Percentiles rank a stretch among this genome's conserved stretches.
Conservation (phyloP, 2,888 invertebrate species). For the Acrobasis consociella region DNA sequence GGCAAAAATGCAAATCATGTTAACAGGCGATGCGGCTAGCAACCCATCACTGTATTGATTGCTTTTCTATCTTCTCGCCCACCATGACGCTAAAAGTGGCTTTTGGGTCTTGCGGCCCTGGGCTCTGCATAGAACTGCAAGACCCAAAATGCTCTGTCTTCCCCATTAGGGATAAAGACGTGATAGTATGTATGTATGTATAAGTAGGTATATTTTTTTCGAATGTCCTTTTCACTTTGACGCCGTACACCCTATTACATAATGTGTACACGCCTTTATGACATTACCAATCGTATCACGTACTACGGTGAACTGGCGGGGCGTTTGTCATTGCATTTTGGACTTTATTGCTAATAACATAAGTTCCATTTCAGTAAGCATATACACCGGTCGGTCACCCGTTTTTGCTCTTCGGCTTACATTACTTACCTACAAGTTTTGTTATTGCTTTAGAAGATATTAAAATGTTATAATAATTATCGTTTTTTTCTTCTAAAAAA, state of each 20-base stretch:
- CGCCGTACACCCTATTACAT: neutral
- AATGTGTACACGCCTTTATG: constrained; percentile 1
- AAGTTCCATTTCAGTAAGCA: neutral
- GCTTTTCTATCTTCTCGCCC: too few species aligned
- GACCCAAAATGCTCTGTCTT: too few species aligned
- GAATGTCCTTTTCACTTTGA: neutral
- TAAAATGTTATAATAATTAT: neutral
- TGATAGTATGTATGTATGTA: too few species aligned
- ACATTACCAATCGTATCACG: neutral
- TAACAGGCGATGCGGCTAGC: too few species aligned
- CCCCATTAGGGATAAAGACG: too few species aligned
- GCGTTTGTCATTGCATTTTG: constrained; percentile 1
- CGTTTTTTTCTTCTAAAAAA: too few species aligned
- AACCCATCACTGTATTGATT: too few species aligned
- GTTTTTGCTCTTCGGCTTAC: neutral
- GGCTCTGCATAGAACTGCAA: too few species aligned
- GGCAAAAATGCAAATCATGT: too few species aligned
- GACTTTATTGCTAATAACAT: neutral
- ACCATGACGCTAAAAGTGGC: too few species aligned
- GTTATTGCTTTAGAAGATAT: neutral
- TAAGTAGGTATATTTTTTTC: neutral
- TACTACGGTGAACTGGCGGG: neutral
- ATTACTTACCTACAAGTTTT: neutral
- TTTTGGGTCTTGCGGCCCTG: too few species aligned
- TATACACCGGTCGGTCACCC: neutral